phyloP scores from a whole-genome alignment of 2,113 vertebrate species.

The Sterna hirundo region DNA sequence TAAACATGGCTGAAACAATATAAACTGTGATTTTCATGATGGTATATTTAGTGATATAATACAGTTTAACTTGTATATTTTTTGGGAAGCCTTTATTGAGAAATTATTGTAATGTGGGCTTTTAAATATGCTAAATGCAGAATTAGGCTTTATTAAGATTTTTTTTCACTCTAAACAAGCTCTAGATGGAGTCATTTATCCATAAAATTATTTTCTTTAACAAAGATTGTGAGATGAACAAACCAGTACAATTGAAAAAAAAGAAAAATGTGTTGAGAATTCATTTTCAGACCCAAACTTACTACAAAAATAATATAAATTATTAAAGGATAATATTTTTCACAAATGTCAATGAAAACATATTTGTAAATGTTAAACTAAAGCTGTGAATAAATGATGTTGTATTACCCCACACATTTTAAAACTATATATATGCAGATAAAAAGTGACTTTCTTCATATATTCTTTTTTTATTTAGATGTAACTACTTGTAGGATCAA shows the following conservation, averaged over 20 bases:
- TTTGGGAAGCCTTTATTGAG: background rate
- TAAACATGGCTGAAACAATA: background rate
- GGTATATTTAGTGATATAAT: background rate
- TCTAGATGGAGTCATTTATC: slow-evolving; percentile 73
- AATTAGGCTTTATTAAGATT: background rate
- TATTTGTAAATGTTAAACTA: slow-evolving; percentile 27
- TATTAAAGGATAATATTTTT: slow-evolving; percentile 40
- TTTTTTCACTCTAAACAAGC: background rate
- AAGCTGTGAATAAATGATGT: slow-evolving; percentile 9
- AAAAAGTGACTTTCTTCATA: background rate
- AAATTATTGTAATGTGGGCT: background rate
- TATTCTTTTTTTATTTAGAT: background rate
- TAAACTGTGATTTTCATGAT: background rate
- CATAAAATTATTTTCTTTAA: slow-evolving; percentile 38
- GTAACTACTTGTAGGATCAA: background rate
- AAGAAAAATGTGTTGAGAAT: background rate
- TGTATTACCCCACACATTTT: background rate
- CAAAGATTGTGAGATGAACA: background rate
- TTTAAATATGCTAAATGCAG: background rate
- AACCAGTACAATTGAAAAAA: background rate
- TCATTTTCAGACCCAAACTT: slow-evolving; percentile 11
- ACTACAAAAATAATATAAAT: background rate
- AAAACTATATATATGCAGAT: background rate
- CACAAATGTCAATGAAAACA: background rate
- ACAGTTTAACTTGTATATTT: background rate